Evolutionary conservation across 1,140 invertebrate genomes (phyloP), one percentile per base, ranked within the genome.

Genomic region (Drosophila nasuta): DNA sequence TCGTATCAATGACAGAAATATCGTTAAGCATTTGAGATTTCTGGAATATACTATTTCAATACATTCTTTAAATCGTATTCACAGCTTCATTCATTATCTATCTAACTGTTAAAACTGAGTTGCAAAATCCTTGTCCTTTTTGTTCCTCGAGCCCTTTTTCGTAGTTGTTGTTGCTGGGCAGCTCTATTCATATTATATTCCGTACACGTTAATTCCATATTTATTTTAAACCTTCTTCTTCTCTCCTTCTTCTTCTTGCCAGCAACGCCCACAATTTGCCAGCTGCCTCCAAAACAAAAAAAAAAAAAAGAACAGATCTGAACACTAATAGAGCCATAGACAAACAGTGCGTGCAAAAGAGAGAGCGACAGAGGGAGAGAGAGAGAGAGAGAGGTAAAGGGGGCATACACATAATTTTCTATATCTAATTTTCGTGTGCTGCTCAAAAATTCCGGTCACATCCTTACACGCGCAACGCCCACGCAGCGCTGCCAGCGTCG

Each of bases 391-490:
- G 25, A 35, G 35, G 20, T 25, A 25, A 25, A 25, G 20, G 20
- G 15, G 13, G 35, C 54, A 57, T 38, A 76, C 56, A 46, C 74
- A 85, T 78, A 85, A 81, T 68, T 86, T 81, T 81, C 68, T 79
- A 82, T 88, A 86, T 88, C 72, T 77, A 88, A 82, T 86, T 88
- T 86, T 77, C 80, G 82, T 87, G 68, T 67, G 67, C 82, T 88
- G 66, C 77, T 87, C 83, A 79, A 87, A 87, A 87, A 87, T 88
- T 87, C 83, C 68, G 83, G 68, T 87, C 82, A 87, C 82, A 87
- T 88, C 83, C 82, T 88, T 87, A 77, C 82, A 86, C 82, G 82
- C 82, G 83, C 82, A 88, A 87, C 82, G 82, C 82, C 82, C 76
- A 87, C 82, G 78, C 41, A 43, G 58, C 75, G 46, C 60, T 65